Conservation (phyloP, 2,888 invertebrate genomes). For the Chorisops tibialis region DNA sequence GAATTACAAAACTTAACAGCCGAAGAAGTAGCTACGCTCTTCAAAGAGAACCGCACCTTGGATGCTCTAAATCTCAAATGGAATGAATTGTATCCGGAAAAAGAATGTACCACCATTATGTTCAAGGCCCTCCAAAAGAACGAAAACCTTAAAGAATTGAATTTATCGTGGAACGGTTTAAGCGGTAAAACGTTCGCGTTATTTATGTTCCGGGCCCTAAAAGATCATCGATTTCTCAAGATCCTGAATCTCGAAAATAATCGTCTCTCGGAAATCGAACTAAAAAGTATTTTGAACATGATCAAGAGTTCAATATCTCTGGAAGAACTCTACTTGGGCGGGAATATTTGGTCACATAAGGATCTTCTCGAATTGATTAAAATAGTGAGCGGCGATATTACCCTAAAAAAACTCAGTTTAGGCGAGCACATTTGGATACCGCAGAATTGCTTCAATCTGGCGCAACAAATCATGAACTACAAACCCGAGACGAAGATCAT, state of each 20-base stretch:
- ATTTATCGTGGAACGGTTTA: conserved; percentile 34
- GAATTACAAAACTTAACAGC: conserved; percentile 9
- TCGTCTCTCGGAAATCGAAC: conserved; percentile 14
- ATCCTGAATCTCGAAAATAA: conserved; percentile 28
- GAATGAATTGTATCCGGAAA: conserved; percentile 30
- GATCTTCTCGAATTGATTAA: conserved; percentile 21
- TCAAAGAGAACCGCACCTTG: conserved; percentile 15
- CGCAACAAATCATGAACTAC: background rate
- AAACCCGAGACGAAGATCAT: conserved; percentile 22
- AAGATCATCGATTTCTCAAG: conserved; percentile 1
- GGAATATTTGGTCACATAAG: conserved; percentile 15
- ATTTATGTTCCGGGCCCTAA: conserved; percentile 19
- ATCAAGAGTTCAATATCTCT: conserved; percentile 16
- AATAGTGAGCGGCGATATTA: background rate
- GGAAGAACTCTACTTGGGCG: conserved; percentile 30
- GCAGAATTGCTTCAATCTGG: conserved; percentile 8
- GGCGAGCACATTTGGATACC: conserved; percentile 27
- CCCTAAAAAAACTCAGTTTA: conserved; percentile 20
- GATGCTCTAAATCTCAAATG: conserved; percentile 28
- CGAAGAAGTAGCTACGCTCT: conserved; percentile 5
- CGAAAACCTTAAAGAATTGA: conserved; percentile 21
- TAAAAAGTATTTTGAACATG: conserved; percentile 9
- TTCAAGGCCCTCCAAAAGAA: conserved; percentile 27
- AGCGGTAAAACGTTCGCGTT: conserved; percentile 15
- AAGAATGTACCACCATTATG: conserved; percentile 8